A percentile compares a stretch with the other conserved stretches of the same genome.
Evolutionary conservation across 2,113 vertebrate genomes (phyloP).

Genomic region (Athene noctua): DNA sequence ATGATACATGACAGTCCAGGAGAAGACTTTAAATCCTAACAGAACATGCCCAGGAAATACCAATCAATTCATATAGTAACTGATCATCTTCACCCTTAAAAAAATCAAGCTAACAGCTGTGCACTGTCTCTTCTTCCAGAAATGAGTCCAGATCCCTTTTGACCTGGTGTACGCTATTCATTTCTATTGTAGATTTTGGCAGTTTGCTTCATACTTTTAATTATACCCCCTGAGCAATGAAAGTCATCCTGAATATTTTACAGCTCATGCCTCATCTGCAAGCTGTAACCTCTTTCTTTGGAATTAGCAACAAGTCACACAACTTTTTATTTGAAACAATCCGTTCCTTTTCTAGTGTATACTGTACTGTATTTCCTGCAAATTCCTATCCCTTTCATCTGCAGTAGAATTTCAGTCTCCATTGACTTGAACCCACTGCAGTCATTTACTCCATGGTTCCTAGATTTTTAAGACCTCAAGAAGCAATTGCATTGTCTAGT

Average conservation of each 20-base stretch:
- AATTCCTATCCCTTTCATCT: slow-evolving; percentile 35
- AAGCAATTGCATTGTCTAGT: neutral
- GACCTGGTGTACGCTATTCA: slow-evolving; percentile 49
- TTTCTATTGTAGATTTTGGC: slow-evolving; percentile 64
- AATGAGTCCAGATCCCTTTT: slow-evolving; percentile 59
- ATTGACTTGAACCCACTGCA: neutral
- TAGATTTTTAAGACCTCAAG: neutral
- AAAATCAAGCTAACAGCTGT: slow-evolving; percentile 66
- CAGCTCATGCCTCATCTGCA: neutral
- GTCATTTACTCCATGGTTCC: neutral
- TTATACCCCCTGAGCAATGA: slow-evolving; percentile 39
- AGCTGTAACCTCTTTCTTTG: neutral
- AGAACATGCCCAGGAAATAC: slow-evolving; percentile 65
- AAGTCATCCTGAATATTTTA: slow-evolving; percentile 16
- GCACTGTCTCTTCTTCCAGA: slow-evolving; percentile 63
- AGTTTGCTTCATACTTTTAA: slow-evolving; percentile 58
- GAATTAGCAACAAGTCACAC: slow-evolving; percentile 29
- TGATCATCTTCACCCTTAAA: slow-evolving; percentile 66
- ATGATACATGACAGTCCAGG: neutral
- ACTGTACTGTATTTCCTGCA: slow-evolving; percentile 8
- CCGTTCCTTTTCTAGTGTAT: slow-evolving; percentile 50
- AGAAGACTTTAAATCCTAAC: slow-evolving; percentile 34
- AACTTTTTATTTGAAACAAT: slow-evolving; percentile 58
- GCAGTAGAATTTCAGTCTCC: neutral
- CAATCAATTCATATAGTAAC: slow-evolving; percentile 66